Conservation (phyloP, 2,113 vertebrate genomes). For the Onychorhynchus coronatus region DNA sequence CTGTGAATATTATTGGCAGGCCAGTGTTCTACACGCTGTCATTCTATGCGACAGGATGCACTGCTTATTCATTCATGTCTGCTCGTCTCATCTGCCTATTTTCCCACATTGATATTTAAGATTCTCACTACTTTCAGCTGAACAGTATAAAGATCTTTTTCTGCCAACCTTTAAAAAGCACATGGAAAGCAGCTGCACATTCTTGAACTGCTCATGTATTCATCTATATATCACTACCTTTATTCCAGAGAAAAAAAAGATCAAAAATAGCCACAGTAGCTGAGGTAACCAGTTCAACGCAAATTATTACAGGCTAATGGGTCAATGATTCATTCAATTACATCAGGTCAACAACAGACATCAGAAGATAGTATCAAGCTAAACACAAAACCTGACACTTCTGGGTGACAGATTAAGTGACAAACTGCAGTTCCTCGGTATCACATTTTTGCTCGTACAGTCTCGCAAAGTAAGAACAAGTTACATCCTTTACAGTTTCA, state of each 20-base stretch:
- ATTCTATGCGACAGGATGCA: not conserved
- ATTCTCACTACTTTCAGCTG: not conserved
- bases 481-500: not conserved
- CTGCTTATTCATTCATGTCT: not conserved
- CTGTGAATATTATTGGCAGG: not conserved
- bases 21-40: not conserved
- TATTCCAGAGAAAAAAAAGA: not conserved
- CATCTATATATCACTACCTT: not conserved
- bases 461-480: accelerated
- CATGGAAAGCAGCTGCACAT: not conserved
- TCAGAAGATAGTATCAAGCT: not conserved
- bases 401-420: not conserved
- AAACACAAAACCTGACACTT: not conserved
- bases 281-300: not conserved
- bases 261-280: not conserved
- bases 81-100: not conserved
- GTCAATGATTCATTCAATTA: not conserved
- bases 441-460: accelerated
- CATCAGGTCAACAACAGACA: not conserved
- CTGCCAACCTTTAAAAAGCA: not conserved
- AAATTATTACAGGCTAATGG: not conserved
- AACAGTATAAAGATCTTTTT: not conserved
- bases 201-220: not conserved
- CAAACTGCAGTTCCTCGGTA: not conserved
- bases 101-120: not conserved